These are phyloP conservation scores for Rhinophrynus dorsalis DNA, from an alignment of 2,797 vertebrate genomes.

Conservation along the genomic window DNA sequence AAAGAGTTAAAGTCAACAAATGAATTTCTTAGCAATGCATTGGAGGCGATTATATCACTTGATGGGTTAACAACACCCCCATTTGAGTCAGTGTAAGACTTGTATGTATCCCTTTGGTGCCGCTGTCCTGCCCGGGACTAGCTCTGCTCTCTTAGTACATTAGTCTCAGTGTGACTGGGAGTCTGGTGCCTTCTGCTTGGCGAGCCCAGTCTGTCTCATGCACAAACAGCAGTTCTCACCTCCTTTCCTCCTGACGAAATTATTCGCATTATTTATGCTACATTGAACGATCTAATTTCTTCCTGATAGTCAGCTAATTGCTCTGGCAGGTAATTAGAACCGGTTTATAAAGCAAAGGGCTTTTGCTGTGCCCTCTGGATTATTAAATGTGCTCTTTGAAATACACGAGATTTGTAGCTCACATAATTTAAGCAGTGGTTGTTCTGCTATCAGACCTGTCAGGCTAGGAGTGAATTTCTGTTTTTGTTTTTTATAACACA, in stretches of 20 bases:
- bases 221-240: conserved; percentile 77
- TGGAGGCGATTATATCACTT: too few species aligned
- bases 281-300: conserved; percentile 87
- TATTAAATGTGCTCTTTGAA: conserved; percentile 82
- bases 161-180: too few species aligned
- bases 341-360: conserved; percentile 75
- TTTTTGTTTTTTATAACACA: background rate
- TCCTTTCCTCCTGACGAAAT: conserved; percentile 80
- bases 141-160: too few species aligned
- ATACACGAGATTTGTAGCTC: conserved; percentile 78
- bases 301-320: conserved; percentile 82
- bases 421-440: conserved; percentile 20
- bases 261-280: conserved; percentile 86
- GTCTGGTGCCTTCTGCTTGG: too few species aligned
- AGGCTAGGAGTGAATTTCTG: background rate
- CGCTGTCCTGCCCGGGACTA: too few species aligned
- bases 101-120: too few species aligned
- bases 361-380: conserved; percentile 74
- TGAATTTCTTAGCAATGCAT: too few species aligned
- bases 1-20: too few species aligned
- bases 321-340: conserved; percentile 84
- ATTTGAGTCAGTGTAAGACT: too few species aligned
- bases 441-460: too few species aligned
- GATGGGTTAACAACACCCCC: too few species aligned
- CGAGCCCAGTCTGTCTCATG: conserved; percentile 72